Evolutionary conservation across 2,113 vertebrate species (phyloP).

Genomic region (Laterallus jamaicensis): DNA sequence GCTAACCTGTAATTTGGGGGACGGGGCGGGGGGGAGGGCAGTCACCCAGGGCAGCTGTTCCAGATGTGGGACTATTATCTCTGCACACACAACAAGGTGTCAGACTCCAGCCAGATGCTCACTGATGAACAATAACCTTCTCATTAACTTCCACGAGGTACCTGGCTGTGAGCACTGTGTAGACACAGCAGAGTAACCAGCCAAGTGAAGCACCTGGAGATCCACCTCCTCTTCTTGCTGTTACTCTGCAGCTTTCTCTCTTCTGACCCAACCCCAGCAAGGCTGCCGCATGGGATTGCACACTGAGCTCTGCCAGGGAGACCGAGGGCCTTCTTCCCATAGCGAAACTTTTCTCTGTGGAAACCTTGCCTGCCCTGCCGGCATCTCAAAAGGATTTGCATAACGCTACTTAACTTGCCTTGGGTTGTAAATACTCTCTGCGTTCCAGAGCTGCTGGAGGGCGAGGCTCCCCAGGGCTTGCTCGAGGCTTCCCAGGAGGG

Average conservation of each 20-base stretch:
- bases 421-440: accelerated
- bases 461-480: not conserved
- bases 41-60: not conserved
- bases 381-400: not conserved
- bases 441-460: accelerated
- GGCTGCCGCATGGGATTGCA: not conserved
- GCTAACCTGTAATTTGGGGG: not conserved
- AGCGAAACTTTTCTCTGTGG: not conserved
- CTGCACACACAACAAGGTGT: not conserved
- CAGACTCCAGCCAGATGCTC: not conserved
- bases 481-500: not conserved
- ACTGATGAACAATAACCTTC: accelerated
- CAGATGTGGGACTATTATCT: not conserved
- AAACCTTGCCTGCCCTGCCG: not conserved
- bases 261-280: not conserved
- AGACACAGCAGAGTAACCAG: not conserved
- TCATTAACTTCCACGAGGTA: accelerated
- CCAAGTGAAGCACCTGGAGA: not conserved
- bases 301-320: not conserved
- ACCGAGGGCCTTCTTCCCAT: not conserved
- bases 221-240: not conserved
- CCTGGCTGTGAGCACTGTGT: accelerated
- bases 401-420: not conserved
- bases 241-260: not conserved
- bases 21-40: no score